Conservation (phyloP, 2,797 vertebrate genomes). For the Thamnophis elegans region DNA sequence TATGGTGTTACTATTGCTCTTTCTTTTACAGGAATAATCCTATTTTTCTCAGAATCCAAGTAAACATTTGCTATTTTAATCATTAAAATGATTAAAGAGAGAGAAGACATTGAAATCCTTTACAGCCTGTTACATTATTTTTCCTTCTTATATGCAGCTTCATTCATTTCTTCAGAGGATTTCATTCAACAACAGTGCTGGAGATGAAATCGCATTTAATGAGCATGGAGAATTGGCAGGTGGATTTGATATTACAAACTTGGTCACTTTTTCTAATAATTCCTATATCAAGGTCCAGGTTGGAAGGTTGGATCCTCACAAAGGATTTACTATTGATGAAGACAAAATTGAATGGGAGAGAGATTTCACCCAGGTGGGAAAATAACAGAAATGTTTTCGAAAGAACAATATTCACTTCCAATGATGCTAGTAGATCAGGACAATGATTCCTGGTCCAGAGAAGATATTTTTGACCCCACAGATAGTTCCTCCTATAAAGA, state of each 20-base stretch:
- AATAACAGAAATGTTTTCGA: not conserved
- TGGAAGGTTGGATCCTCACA: not conserved
- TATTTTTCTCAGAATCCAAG: not conserved
- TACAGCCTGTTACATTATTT: not conserved
- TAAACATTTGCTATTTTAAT: not conserved
- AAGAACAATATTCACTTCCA: not conserved
- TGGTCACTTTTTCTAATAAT: constrained; percentile 4
- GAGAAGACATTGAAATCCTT: not conserved
- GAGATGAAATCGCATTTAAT: not conserved
- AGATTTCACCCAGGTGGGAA: not conserved
- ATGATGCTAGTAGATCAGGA: not conserved
- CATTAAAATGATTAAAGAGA: no score
- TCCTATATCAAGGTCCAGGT: not conserved
- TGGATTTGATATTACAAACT: constrained; percentile 12
- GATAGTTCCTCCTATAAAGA: not conserved
- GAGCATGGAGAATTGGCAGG: not conserved
- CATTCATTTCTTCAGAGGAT: not conserved
- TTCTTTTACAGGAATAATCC: no score
- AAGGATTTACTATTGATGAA: not conserved
- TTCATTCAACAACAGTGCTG: constrained; percentile 7
- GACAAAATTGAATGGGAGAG: not conserved
- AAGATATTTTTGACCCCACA: not conserved
- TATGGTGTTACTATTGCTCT: no score
- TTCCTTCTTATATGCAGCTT: not conserved
- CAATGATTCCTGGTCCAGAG: not conserved